Evolutionary conservation across 2,888 invertebrate species (phyloP), one percentile per base, ranked within the genome.

Genomic region (Napeogenes inachia): DNA sequence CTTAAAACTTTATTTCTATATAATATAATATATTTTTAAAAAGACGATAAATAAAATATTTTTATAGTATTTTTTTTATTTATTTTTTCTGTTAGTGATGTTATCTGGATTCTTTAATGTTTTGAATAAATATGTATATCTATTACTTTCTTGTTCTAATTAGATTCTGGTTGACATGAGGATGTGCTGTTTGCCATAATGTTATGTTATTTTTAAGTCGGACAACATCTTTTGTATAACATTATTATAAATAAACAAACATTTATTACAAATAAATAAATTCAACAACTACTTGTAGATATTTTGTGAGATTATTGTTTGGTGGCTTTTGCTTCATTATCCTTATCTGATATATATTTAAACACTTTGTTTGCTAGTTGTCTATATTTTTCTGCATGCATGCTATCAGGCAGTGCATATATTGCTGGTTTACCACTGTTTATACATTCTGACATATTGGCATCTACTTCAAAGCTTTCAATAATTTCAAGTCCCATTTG

Each of bases 391-490:
- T 89, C 87, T 0, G 91, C 88, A 67, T 91, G 90, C 65, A 75
- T 72, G 69, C 92, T 92, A 56, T 93, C 89, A 0, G 95, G 94
- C 12, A 93, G 80, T 0, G 93, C 91, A 57, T 96, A 85, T 60
- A 95, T 94, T 3, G 96, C 91, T 0, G 97, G 97, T 68, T 92
- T 92, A 2, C 97, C 97, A 58, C 85, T 91, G 78, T 97, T 96
- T 63, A 94, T 93, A 61, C 93, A 91, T 69, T 92, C 90, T 0
- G 94, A 92, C 78, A 97, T 94, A 58, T 89, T 87, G n/a, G 92
- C 88, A 69, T 94, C 92, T 4, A 97, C 89, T 63, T 96, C 95
- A 66, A 97, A 92, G 76, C 94, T 94, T 61, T 93, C 94, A 59
- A 96, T 86, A 32, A 95, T 89, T 38, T 92, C 86, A 0, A 93